These are phyloP conservation scores for Amblyopsis rosae DNA, from an alignment of 2,113 vertebrate genomes.

Conservation along the genomic window DNA sequence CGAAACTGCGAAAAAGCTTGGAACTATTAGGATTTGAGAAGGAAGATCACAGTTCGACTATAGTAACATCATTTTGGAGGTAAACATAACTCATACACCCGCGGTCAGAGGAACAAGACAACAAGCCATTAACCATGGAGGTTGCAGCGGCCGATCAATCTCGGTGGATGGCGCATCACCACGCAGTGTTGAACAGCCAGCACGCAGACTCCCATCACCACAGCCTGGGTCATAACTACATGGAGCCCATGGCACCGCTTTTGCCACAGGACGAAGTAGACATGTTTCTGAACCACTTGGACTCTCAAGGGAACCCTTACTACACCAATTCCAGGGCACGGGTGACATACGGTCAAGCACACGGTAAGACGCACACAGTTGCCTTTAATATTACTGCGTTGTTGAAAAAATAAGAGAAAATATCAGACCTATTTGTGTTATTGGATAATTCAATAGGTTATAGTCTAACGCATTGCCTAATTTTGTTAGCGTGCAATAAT, in stretches of 20 bases:
- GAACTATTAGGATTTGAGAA: slow-evolving; percentile 33
- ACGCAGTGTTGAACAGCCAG: slow-evolving; percentile 93
- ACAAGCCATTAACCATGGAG: slow-evolving; percentile 83
- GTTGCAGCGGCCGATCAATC: slow-evolving; percentile 94
- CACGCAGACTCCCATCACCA: slow-evolving; percentile 97
- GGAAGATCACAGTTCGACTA: slow-evolving; percentile 20
- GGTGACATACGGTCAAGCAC: slow-evolving; percentile 96
- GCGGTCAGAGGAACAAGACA: slow-evolving; percentile 17
- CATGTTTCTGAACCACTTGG: slow-evolving; percentile 98
- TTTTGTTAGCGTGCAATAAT: too few species aligned
- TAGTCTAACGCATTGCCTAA: neutral
- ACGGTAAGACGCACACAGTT: slow-evolving; percentile 79
- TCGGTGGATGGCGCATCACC: slow-evolving; percentile 98
- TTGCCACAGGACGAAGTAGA: slow-evolving; percentile 99
- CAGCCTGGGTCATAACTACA: slow-evolving; percentile 95
- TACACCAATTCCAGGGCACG: slow-evolving; percentile 93
- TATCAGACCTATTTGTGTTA: neutral
- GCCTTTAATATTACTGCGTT: neutral
- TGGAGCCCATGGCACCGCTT: slow-evolving; percentile 95
- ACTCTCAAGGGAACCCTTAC: slow-evolving; percentile 97
- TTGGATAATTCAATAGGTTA: neutral
- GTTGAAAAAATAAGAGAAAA: too few species aligned
- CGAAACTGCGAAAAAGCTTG: slow-evolving; percentile 12
- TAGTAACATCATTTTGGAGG: slow-evolving; percentile 40
- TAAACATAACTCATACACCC: slow-evolving; percentile 19